Conservation (phyloP, 2,113 vertebrate genomes). For the Rousettus leschenaultii region DNA sequence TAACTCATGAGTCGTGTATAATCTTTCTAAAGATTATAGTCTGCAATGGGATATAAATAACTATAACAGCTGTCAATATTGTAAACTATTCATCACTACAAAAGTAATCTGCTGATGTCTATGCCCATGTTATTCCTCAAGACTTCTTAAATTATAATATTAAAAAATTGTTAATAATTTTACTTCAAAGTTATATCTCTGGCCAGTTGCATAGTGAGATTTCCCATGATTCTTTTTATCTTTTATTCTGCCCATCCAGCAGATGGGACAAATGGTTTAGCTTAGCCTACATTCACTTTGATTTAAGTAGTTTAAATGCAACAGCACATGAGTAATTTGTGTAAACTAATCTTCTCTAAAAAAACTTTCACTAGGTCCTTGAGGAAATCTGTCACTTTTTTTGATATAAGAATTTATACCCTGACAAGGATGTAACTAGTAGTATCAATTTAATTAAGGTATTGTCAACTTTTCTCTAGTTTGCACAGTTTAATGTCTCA, state of each 20-base stretch:
- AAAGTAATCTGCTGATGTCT: background rate
- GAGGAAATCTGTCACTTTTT: conserved; percentile 72
- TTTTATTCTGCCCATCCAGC: background rate
- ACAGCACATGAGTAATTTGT: conserved; percentile 73
- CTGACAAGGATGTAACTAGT: conserved; percentile 53
- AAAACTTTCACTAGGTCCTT: conserved; percentile 68
- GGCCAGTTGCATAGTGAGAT: background rate
- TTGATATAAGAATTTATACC: conserved; percentile 63
- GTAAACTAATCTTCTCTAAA: conserved; percentile 68
- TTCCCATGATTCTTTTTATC: background rate
- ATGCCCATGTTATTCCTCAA: background rate
- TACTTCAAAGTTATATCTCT: background rate
- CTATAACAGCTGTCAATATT: background rate
- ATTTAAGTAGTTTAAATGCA: conserved; percentile 72
- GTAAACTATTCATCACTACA: background rate
- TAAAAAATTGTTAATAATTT: background rate
- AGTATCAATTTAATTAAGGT: conserved; percentile 59
- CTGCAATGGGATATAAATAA: background rate
- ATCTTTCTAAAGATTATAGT: background rate
- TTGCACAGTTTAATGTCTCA: conserved; percentile 36
- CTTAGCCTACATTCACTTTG: background rate
- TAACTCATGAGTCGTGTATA: background rate
- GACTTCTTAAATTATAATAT: background rate
- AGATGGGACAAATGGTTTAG: background rate
- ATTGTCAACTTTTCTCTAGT: conserved; percentile 46